Base-by-base conservation (phyloP, 2,888 invertebrate species). In the Dicycla oo region DNA sequence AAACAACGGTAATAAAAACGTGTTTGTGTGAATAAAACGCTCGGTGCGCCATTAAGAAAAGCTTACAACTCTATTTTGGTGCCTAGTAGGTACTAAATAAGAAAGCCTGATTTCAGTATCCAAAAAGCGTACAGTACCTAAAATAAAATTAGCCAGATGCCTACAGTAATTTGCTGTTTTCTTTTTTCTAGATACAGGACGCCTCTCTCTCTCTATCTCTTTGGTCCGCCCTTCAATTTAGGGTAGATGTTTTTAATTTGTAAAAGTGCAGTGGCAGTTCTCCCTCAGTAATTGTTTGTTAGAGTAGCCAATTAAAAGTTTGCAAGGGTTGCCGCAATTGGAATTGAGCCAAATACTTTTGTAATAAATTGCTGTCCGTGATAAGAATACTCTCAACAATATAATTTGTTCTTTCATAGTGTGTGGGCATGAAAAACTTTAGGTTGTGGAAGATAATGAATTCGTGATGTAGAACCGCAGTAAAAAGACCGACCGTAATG, bases 301-400 rank as follows among this genome's bases (percentile, higher is more conserved):
- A 77, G 82, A 86, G 82, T 81, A 85, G 86, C 87, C 90, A 92
- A 92, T 92, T 91, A 92, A 92, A 93, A 92, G 89, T 92, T 92
- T 88, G 86, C 83, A 90, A 89, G 90, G 88, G 83, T 86, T 80
- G 76, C 80, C 85, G 69, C 86, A 86, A 84, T 91, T 92, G 91
- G 91, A 89, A 88, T 89, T 86, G 86, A 82, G 89, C 90, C 88
- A 89, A 87, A 87, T 83, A 88, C 82, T 86, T 86, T 76, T 73
- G 83, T 87, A 87, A 89, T 88, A 87, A 89, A 89, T 90, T 87
- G 85, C 77, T 69, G 69, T 81, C 76, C 86, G 84, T 87, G 87
- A 88, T 88, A 85, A 87, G 87, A 89, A 89, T 89, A 86, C 83
- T 81, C 81, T 84, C n/a, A 82, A 81, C 83, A 85, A 85, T 82